Evolutionary conservation across 2,888 invertebrate species (phyloP), one percentile per base, ranked within the genome.

Genomic region (Abscondita cerata): DNA sequence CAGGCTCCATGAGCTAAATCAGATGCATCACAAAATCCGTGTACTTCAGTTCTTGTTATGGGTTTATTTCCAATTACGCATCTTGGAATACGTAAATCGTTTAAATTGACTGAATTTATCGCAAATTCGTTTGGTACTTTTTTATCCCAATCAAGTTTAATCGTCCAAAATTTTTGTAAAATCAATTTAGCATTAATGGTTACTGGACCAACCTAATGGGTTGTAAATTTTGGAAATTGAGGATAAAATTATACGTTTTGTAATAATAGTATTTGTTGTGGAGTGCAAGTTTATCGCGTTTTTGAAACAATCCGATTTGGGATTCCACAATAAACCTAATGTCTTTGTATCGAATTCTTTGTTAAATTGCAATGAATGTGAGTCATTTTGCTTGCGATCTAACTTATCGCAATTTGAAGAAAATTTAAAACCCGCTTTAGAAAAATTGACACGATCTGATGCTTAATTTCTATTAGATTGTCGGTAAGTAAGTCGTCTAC

Each of bases 111-210:
- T 41, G 11, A 41, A 2, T 18, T 5, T 2, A 13, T 13, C 2
- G 41, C 11, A 13, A 41, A 41, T 3, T 41, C 41, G 5, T 3
- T 12, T 18, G 41, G 13, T 2, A 41, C 16, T 12, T 5, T 1
- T 12, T 41, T 13, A 41, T 41, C 13, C 41, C 41, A 41, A 41
- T 41, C 41, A 3, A 41, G 15, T 18, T 41, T 41, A 13, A 41
- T 5, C 6, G 5, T 4, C 41, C 41, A 41, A 12, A 41, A 18
- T 8, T 41, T 8, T 41, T 41, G 13, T 9, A 41, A 18, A 12
- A 41, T 41, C 5, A 41, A 18, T 9, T 41, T 13, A 4, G 12
- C 11, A 5, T 41, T n/a, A n/a, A n/a, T n/a, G n/a, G n/a, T n/a
- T n/a, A n/a, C n/a, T n/a, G n/a, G n/a, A n/a, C n/a, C n/a, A n/a